Evolutionary conservation across 2,113 vertebrate species (phyloP).

Genomic region (Cyprinodon tularosa): DNA sequence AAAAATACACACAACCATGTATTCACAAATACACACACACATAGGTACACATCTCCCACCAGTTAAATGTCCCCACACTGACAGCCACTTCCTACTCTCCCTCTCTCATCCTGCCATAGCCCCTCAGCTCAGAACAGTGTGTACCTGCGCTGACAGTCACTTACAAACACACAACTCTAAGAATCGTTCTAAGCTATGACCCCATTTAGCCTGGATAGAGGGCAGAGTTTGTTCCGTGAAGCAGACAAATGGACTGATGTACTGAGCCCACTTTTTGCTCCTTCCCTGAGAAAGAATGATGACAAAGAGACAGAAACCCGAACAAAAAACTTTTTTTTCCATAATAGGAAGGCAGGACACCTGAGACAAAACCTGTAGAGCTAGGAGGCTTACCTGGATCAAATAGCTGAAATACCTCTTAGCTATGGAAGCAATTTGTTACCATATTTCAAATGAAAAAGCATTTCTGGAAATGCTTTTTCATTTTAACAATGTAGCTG

Average conservation of each 20-base stretch:
- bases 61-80: slow-evolving; percentile 51
- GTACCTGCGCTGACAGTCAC: slow-evolving; percentile 58
- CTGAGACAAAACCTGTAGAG: too few species aligned
- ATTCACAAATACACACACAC: slow-evolving; percentile 6
- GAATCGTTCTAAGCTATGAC: slow-evolving; percentile 13
- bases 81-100: slow-evolving; percentile 59
- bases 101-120: slow-evolving; percentile 34
- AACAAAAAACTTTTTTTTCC: too few species aligned
- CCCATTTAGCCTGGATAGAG: background rate
- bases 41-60: slow-evolving; percentile 31
- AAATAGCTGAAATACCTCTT: too few species aligned
- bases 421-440: too few species aligned
- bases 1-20: slow-evolving; percentile 25
- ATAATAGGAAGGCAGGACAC: too few species aligned
- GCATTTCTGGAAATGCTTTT: too few species aligned
- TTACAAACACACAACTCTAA: slow-evolving; percentile 23
- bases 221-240: slow-evolving; percentile 7
- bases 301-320: background rate
- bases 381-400: too few species aligned
- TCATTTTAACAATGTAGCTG: too few species aligned
- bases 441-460: too few species aligned
- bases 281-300: slow-evolving; percentile 44
- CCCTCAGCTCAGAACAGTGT: slow-evolving; percentile 52
- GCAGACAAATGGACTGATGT: background rate
- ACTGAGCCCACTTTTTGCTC: background rate